Evolutionary conservation across 1,140 invertebrate species (phyloP).

Genomic region (Proctacanthus coquilletti): DNA sequence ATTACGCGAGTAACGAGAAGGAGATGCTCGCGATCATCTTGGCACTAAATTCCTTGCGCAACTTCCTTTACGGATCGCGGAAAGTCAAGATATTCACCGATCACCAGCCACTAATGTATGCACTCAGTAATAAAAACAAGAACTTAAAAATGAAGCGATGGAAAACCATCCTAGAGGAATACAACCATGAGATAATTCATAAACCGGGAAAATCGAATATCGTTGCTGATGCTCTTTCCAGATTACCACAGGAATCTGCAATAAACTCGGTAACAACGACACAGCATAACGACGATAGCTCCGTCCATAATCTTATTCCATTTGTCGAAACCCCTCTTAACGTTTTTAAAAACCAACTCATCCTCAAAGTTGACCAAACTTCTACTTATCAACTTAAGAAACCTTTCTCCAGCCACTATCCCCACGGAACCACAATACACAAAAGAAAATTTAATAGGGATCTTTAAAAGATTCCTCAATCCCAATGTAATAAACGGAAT

Average conservation of each 20-base stretch:
- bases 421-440: neutral
- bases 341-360: constrained; percentile 4
- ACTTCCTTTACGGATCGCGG: constrained; percentile 14
- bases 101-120: constrained; percentile 26
- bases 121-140: constrained; percentile 28
- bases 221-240: constrained; percentile 6
- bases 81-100: constrained; percentile 18
- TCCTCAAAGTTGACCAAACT: constrained; percentile 1
- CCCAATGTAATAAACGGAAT: neutral
- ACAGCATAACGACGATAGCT: constrained; percentile 5
- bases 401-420: neutral
- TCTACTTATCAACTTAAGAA: neutral
- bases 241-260: neutral
- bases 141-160: constrained; percentile 23
- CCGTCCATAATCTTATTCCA: neutral
- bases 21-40: constrained; percentile 18
- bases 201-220: constrained; percentile 13
- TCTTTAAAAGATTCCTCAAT: neutral
- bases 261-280: neutral
- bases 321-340: constrained; percentile 4
- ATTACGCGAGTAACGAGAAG: constrained; percentile 13
- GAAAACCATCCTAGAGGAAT: constrained; percentile 17
- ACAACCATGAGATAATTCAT: constrained; percentile 21
- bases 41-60: constrained; percentile 23
- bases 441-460: neutral